Evolutionary conservation across 92 coral and sea anemone genomes (phyloP).

Genomic region (Phenganax marumi): DNA sequence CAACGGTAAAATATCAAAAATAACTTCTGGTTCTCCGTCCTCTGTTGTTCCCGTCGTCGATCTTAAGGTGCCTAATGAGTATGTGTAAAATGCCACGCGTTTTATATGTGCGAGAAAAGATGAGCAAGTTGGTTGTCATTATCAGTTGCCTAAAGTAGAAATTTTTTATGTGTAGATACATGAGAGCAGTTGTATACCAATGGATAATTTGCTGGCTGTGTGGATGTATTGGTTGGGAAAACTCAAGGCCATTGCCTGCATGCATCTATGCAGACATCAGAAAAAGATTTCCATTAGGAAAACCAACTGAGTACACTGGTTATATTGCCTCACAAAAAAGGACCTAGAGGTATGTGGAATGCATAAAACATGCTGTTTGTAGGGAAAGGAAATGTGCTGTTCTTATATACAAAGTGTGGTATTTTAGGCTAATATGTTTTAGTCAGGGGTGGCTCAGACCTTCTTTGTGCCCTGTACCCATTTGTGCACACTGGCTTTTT

Average conservation of each 20-base stretch:
- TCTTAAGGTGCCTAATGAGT: neutral
- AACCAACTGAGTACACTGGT: neutral
- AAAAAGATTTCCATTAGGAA: neutral
- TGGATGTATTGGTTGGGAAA: slow-evolving; percentile 11
- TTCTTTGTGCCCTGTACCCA: neutral
- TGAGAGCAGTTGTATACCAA: slow-evolving; percentile 10
- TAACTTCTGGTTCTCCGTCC: too few relatives aligned
- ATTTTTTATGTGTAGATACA: neutral
- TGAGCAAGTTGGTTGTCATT: neutral
- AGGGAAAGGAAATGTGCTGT: neutral
- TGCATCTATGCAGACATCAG: neutral
- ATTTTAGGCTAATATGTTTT: neutral
- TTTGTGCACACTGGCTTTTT: neutral
- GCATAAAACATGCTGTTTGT: neutral
- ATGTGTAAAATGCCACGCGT: neutral
- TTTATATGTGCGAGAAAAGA: neutral
- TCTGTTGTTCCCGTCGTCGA: too few relatives aligned
- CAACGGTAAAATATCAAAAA: too few relatives aligned
- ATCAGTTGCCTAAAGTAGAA: neutral
- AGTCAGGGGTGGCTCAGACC: neutral
- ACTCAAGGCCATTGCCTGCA: slow-evolving; percentile 16
- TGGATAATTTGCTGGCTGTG: slow-evolving; percentile 14
- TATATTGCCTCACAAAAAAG: neutral
- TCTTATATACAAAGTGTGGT: neutral
- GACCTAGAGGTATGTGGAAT: neutral